These are phyloP conservation scores for Oreonectes daqikongensis DNA, from an alignment of 2,797 vertebrate genomes.

Conservation along the genomic window DNA sequence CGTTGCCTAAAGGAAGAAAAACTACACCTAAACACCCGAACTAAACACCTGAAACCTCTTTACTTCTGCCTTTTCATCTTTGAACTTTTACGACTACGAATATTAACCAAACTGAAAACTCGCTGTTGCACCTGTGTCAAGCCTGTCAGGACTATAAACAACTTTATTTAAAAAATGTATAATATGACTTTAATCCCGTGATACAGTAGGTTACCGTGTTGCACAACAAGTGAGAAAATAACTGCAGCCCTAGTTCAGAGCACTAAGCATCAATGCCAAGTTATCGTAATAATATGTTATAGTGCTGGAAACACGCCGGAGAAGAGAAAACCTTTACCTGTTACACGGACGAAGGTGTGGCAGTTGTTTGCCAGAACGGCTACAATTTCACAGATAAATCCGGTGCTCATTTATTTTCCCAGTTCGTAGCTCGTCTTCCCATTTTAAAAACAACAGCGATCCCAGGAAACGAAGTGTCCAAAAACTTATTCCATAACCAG, in stretches of 20 bases:
- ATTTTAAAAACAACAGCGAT: constrained; percentile 25
- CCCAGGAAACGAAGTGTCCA: constrained; percentile 25
- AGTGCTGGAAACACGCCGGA: neutral
- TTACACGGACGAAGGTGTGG: constrained; percentile 75
- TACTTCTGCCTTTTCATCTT: neutral
- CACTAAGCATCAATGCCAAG: neutral
- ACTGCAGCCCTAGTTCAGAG: neutral
- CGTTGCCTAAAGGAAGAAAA: neutral
- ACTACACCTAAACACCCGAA: neutral
- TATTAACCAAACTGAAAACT: neutral
- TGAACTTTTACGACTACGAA: neutral
- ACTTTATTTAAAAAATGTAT: too few relatives aligned
- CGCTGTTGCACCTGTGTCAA: neutral
- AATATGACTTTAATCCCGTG: too few relatives aligned
- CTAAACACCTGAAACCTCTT: too few relatives aligned
- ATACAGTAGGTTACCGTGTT: too few relatives aligned
- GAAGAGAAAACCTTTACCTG: constrained; percentile 69
- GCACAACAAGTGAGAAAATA: constrained; percentile 38
- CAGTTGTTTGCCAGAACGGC: constrained; percentile 71
- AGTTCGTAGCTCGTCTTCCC: constrained; percentile 37
- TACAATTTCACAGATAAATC: constrained; percentile 65
- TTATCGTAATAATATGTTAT: neutral
- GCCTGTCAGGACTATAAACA: too few relatives aligned
- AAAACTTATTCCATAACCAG: constrained; percentile 34
- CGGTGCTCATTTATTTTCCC: constrained; percentile 67